Base-by-base conservation (phyloP, 2,113 vertebrate species). In the Daboia siamensis region DNA sequence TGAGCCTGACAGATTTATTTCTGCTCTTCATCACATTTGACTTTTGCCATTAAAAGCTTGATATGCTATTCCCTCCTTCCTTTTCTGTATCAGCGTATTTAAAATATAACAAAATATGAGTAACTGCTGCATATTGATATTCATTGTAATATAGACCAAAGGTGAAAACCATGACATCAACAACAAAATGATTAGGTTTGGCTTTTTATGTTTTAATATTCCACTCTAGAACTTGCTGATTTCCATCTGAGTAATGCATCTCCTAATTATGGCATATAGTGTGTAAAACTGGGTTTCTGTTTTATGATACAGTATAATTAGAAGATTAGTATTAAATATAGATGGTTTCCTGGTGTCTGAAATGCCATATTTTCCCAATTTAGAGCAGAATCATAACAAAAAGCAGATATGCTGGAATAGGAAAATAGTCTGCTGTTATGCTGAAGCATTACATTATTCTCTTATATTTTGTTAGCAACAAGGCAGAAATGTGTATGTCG, bases 291-390 rank as follows among this genome's bases (percentile, higher is more conserved):
- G n/a, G 0, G 26, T 92, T 94, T 94, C 90, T 95, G 90, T 0
- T 91, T 94, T 95, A 92, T 93, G 39, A 93, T 92, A 89, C 84
- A 59, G 5, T 92, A 46, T 92, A 95, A 96, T 95, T 93, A 92
- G 57, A 95, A 26, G 23, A 56, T 95, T 93, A 92, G 57, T 93
- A 90, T 93, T 93, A 94, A 92, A 87, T 89, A 88, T 59, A 90
- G 24, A 21, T 84, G 11, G 46, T 86, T 96, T 92, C 92, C 92
- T 84, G 56, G 86, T 90, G 89, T 91, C 93, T 93, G 90, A 95
- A 94, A 95, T 93, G 24, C 33, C 86, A 54, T 94, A 94, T 96
- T 96, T 95, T 96, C 95, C 93, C 61, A 95, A 95, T 91, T 96
- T 93, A 92, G 5, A 69, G n/a, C 90, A 93, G 87, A 21, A 93